Percentiles rank a stretch among this genome's conserved stretches.
Conservation (phyloP, 2,797 vertebrate genomes). For the Odontamblyopus rebecca region DNA sequence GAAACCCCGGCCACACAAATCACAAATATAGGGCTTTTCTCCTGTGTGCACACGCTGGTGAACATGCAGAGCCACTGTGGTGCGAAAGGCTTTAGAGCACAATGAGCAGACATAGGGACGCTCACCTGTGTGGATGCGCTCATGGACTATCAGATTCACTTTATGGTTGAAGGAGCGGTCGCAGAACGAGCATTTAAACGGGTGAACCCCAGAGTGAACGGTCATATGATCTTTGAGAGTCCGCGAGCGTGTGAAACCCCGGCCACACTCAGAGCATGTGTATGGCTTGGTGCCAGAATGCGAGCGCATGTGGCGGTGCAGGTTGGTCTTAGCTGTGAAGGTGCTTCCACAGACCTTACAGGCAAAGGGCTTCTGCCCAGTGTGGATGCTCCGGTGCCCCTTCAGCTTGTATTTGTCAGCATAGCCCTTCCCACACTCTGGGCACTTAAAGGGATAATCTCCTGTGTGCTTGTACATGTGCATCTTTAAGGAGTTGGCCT, state of each 20-base stretch:
- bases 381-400: conserved; percentile 72
- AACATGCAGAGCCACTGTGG: conserved; percentile 77
- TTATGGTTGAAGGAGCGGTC: background rate
- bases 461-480: conserved; percentile 65
- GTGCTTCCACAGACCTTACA: conserved; percentile 71
- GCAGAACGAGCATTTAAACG: conserved; percentile 58
- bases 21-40: conserved; percentile 76
- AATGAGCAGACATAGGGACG: conserved; percentile 73
- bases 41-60: conserved; percentile 78
- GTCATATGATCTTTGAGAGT: conserved; percentile 74
- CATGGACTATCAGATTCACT: conserved; percentile 77
- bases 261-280: conserved; percentile 66
- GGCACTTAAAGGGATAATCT: conserved; percentile 65
- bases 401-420: conserved; percentile 72
- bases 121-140: conserved; percentile 71
- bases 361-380: conserved; percentile 63
- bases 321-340: conserved; percentile 77
- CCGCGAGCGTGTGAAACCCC: conserved; percentile 75
- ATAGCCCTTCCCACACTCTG: conserved; percentile 70
- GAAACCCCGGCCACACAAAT: conserved; percentile 75
- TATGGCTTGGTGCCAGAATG: conserved; percentile 72
- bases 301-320: conserved; percentile 68
- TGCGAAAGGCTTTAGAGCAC: conserved; percentile 76
- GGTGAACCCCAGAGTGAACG: conserved; percentile 77
- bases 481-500: conserved; percentile 64